A percentile compares a stretch with the other conserved stretches of the same genome.
These are phyloP conservation scores for Tigriopus californicus DNA, from an alignment of 2,888 invertebrate species.

Conservation along the genomic window DNA sequence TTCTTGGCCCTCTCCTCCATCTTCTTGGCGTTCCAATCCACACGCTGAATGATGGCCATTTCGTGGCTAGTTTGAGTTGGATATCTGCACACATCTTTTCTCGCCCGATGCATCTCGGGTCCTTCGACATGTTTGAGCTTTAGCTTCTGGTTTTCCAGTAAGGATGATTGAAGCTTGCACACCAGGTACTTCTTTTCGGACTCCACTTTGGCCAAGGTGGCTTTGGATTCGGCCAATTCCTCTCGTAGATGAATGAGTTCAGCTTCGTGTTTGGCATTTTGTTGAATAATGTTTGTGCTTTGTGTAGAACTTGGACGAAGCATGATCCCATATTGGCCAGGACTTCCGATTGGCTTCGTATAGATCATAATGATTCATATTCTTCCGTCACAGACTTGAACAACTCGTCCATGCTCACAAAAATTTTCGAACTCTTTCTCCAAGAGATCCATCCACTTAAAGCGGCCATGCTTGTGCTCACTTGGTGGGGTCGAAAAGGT, in stretches of 20 bases:
- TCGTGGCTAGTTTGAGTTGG: neutral
- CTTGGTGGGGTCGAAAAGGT: too few relatives aligned
- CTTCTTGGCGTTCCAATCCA: neutral
- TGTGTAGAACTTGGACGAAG: conserved; percentile 63
- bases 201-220: neutral
- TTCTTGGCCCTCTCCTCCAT: neutral
- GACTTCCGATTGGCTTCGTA: conserved; percentile 40
- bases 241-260: conserved; percentile 5
- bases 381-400: conserved; percentile 39
- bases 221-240: neutral
- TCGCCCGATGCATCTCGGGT: neutral
- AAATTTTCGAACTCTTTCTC: conserved; percentile 79
- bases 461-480: neutral
- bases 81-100: neutral
- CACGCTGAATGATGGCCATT: neutral
- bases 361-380: conserved; percentile 21
- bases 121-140: neutral
- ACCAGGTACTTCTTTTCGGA: neutral
- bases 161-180: neutral
- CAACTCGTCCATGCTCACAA: conserved; percentile 60
- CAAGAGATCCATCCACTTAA: conserved; percentile 57
- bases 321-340: conserved; percentile 58
- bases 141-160: neutral
- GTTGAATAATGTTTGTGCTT: conserved; percentile 63
- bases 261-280: conserved; percentile 58